Evolutionary conservation across 2,888 invertebrate species (phyloP).

Genomic region (Tipula confusa): DNA sequence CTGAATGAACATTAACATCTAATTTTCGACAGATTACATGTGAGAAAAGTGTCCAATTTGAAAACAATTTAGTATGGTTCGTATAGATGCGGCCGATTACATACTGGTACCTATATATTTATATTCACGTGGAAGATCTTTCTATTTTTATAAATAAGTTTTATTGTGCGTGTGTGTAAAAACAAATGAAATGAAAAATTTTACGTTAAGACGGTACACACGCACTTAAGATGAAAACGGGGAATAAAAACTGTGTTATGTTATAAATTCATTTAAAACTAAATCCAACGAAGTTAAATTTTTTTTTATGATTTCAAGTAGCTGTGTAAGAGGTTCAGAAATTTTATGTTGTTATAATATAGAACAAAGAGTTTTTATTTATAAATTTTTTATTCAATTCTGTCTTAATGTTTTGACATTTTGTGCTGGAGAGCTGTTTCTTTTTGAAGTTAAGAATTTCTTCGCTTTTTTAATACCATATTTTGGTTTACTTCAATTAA

Average conservation of each 20-base stretch:
- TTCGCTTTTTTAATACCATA: neutral
- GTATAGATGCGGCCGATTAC: neutral
- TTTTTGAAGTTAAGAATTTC: neutral
- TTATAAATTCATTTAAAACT: too few species aligned
- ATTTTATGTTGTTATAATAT: neutral
- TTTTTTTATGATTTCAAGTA: constrained; percentile 10
- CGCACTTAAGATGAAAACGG: neutral
- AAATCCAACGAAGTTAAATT: neutral
- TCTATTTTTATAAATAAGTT: neutral
- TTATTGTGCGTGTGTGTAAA: neutral
- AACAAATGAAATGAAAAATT: too few species aligned
- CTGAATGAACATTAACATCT: constrained; percentile 20
- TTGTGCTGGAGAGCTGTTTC: neutral
- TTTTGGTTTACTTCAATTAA: neutral
- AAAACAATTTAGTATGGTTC: neutral
- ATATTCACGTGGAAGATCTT: neutral
- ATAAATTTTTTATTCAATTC: neutral
- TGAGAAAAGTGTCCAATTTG: constrained; percentile 1
- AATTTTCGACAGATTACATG: constrained; percentile 20
- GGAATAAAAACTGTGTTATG: neutral
- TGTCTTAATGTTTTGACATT: constrained; percentile 25
- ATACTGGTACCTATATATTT: neutral
- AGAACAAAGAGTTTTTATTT: constrained; percentile 25
- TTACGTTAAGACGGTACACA: too few species aligned
- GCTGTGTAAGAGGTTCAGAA: constrained; percentile 7